Evolutionary conservation across 2,888 invertebrate genomes (phyloP).

Genomic region (Hartigia nigra): DNA sequence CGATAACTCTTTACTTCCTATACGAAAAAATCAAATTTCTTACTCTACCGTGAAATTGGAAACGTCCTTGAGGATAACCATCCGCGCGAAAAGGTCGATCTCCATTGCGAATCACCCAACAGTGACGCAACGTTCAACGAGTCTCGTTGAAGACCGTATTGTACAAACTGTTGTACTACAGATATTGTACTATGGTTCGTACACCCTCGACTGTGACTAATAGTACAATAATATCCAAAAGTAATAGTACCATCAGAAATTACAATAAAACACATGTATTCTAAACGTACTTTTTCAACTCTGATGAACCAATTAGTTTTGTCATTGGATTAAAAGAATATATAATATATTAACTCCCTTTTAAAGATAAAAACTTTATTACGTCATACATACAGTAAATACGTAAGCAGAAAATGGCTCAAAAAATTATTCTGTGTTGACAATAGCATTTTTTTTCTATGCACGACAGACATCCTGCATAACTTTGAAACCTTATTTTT

Average conservation of each 20-base stretch:
- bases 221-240: background rate
- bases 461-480: background rate
- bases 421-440: background rate
- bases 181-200: background rate
- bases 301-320: background rate
- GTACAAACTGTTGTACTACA: background rate
- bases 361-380: background rate
- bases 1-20: background rate
- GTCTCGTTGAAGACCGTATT: background rate
- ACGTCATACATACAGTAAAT: background rate
- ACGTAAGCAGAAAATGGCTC: background rate
- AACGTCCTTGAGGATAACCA: background rate
- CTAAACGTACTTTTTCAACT: background rate
- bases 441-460: background rate
- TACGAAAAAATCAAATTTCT: background rate
- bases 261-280: background rate
- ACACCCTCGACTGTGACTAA: background rate
- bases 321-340: background rate
- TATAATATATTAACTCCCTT: too few species aligned
- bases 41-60: background rate
- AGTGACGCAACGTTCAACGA: background rate
- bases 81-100: background rate
- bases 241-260: too few species aligned
- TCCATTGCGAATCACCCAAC: background rate
- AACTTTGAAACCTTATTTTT: background rate